phyloP scores from a whole-genome alignment of 2,113 vertebrate genomes.

The Macroglossus sobrinus region DNA sequence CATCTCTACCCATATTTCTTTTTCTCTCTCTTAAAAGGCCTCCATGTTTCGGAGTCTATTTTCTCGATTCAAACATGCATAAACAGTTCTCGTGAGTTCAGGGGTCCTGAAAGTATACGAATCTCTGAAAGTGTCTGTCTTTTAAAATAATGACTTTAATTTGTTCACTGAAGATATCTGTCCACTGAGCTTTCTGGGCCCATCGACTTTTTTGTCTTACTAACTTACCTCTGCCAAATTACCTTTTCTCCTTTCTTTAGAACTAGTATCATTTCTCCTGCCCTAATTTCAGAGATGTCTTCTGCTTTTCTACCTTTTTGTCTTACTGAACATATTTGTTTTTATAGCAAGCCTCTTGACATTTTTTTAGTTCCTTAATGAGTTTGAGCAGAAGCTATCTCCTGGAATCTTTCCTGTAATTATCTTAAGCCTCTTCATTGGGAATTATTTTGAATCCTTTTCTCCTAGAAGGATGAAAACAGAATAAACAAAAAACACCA shows the following conservation, averaged over 20 bases:
- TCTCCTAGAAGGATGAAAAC: background rate
- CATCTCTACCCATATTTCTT: background rate
- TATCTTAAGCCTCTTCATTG: background rate
- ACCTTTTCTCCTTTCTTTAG: background rate
- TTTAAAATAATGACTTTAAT: constrained; percentile 9
- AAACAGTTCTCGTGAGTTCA: background rate
- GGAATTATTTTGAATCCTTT: background rate
- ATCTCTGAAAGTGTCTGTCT: background rate
- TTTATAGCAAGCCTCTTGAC: background rate
- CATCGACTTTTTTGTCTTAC: background rate
- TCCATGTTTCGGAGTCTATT: background rate
- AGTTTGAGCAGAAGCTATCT: background rate
- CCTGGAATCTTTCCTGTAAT: background rate
- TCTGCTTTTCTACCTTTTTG: background rate
- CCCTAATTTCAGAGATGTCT: background rate
- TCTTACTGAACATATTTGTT: background rate
- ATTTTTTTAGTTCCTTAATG: background rate
- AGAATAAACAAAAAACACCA: background rate
- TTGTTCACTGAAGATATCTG: background rate
- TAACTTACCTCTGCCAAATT: background rate
- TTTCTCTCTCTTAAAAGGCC: background rate
- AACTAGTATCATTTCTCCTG: background rate
- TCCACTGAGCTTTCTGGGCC: background rate
- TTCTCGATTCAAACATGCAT: background rate
- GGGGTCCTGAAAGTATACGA: background rate